Conservation (phyloP, 2,888 invertebrate species). For the Lycophotia porphyrea region DNA sequence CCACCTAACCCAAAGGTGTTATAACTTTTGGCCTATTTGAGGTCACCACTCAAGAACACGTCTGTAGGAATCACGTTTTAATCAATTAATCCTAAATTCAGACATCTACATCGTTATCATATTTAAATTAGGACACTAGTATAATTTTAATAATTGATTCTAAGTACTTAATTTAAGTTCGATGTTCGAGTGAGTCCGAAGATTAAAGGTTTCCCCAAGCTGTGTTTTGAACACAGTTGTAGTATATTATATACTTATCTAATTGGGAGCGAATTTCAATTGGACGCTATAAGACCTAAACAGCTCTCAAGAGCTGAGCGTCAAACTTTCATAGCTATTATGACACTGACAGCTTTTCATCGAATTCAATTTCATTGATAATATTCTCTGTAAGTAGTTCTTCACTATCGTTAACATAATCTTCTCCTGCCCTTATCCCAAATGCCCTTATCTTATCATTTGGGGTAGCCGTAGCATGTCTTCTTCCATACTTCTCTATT, state of each 20-base stretch:
- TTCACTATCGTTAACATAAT: no score
- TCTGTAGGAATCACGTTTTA: background rate
- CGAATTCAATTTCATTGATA: no score
- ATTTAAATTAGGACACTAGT: conserved; percentile 3
- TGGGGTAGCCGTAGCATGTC: no score
- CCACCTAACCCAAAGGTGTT: background rate
- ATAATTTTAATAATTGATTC: background rate
- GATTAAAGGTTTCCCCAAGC: conserved; percentile 5
- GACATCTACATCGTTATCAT: background rate
- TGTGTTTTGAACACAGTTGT: background rate
- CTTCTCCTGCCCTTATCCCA: no score
- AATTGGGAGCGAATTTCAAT: background rate
- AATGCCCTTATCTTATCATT: no score
- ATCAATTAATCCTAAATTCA: background rate
- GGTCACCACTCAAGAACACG: background rate
- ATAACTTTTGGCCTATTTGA: background rate
- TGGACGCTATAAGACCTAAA: background rate
- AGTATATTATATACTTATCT: background rate
- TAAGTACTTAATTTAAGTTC: background rate
- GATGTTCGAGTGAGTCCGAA: background rate
- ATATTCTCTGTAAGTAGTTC: no score
- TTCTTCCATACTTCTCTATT: no score
- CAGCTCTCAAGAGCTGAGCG: background rate
- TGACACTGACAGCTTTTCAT: no score
- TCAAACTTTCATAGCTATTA: no score